Conservation (phyloP, 2,797 vertebrate genomes). For the Dicrostonyx torquatus region DNA sequence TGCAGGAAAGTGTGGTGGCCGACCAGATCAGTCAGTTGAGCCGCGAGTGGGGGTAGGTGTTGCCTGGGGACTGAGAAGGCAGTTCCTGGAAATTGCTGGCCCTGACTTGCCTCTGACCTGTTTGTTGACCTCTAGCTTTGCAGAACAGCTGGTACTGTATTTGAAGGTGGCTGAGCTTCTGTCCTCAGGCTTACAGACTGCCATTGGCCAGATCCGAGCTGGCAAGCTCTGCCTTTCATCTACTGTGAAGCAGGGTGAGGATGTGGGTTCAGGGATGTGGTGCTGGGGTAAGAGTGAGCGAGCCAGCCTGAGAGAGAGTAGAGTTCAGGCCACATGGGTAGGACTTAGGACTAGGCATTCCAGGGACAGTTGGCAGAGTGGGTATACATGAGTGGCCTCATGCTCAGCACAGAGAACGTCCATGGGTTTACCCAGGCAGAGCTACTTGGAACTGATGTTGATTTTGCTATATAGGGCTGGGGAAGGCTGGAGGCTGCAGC, state of each 20-base stretch:
- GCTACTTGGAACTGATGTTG: not conserved
- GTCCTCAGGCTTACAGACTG: slow-evolving; percentile 91
- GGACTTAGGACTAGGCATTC: not conserved
- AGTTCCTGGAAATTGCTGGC: not conserved
- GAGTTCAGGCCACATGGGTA: no score
- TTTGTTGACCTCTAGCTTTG: slow-evolving; percentile 88
- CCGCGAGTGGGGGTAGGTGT: slow-evolving; percentile 90
- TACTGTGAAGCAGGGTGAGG: slow-evolving; percentile 95
- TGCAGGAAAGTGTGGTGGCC: slow-evolving; percentile 95
- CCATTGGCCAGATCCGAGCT: slow-evolving; percentile 93
- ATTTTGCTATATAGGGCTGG: not conserved
- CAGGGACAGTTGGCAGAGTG: no score
- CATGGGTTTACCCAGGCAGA: not conserved
- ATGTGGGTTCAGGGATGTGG: not conserved
- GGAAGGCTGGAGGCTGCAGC: not conserved
- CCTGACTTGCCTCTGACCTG: rapidly evolving
- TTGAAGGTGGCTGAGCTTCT: slow-evolving; percentile 96
- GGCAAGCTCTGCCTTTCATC: slow-evolving; percentile 93
- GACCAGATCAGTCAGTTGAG: slow-evolving; percentile 98
- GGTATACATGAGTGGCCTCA: no score
- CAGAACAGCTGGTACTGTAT: slow-evolving; percentile 96
- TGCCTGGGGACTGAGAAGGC: rapidly evolving
- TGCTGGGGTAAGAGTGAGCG: not conserved
- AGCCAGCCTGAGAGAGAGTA: not conserved
- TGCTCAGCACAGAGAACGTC: not conserved